Percentiles rank a stretch among this genome's conserved stretches.
These are phyloP conservation scores for Apostichopus parvimensis DNA, from an alignment of 35 echinoderm and acorn worm genomes.

Conservation along the genomic window DNA sequence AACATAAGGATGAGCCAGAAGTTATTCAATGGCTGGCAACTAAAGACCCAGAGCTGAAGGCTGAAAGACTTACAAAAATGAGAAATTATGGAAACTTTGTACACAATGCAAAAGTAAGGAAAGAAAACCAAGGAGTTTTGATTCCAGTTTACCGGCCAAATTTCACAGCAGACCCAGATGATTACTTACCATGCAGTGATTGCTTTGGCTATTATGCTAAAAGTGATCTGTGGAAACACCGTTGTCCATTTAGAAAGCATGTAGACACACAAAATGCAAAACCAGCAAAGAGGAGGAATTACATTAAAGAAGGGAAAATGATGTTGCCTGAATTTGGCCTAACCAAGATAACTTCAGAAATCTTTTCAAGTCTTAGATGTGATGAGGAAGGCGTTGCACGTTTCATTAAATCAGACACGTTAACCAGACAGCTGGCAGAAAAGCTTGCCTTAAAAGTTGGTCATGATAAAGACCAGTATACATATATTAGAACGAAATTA, in stretches of 20 bases:
- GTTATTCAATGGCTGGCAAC: constrained; percentile 64
- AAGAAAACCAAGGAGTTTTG: constrained; percentile 58
- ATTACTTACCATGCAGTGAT: constrained; percentile 78
- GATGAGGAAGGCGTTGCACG: constrained; percentile 64
- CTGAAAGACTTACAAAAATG: constrained; percentile 71
- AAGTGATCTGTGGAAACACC: constrained; percentile 81
- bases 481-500: constrained; percentile 71
- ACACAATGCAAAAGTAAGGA: constrained; percentile 68
- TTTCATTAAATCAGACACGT: constrained; percentile 65
- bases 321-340: constrained; percentile 46
- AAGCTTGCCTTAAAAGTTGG: constrained; percentile 76
- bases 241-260: constrained; percentile 55
- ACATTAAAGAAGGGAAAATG: constrained; percentile 43
- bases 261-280: neutral
- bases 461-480: constrained; percentile 71
- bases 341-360: constrained; percentile 37
- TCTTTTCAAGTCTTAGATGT: constrained; percentile 62
- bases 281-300: neutral
- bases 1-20: constrained; percentile 63
- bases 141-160: constrained; percentile 81
- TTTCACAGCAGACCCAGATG: constrained; percentile 64
- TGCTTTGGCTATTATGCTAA: constrained; percentile 83
- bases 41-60: constrained; percentile 60
- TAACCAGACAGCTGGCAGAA: constrained; percentile 61
- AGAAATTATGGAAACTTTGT: constrained; percentile 76